Conservation (phyloP, 2,888 invertebrate species). For the Caenorhabditis sp. region DNA sequence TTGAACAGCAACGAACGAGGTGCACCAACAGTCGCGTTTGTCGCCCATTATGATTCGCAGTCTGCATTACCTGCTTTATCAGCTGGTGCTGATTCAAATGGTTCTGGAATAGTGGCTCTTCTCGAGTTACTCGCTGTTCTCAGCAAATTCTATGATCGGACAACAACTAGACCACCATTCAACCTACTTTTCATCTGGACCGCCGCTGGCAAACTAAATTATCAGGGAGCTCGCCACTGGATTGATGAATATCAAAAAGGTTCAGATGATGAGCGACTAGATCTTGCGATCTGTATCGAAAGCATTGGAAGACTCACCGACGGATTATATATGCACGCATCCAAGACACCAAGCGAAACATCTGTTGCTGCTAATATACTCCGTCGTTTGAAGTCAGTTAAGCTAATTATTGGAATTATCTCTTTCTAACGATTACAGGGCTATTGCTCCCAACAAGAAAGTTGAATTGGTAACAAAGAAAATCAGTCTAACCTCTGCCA, state of each 20-base stretch:
- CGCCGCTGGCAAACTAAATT: conserved; percentile 91
- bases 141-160: conserved; percentile 72
- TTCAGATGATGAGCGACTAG: conserved; percentile 54
- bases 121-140: conserved; percentile 85
- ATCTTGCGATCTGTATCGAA: conserved; percentile 65
- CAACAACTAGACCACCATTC: conserved; percentile 58
- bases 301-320: conserved; percentile 72
- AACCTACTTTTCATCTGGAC: conserved; percentile 82
- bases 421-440: conserved; percentile 15
- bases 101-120: conserved; percentile 84
- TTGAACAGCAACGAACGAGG: conserved; percentile 59
- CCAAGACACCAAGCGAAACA: conserved; percentile 88
- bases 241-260: conserved; percentile 87
- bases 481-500: conserved; percentile 82
- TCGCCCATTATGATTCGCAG: conserved; percentile 91
- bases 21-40: conserved; percentile 86
- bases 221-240: conserved; percentile 94
- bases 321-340: conserved; percentile 87
- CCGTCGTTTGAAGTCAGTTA: conserved; percentile 30
- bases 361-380: conserved; percentile 76
- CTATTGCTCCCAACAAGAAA: conserved; percentile 37
- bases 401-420: not conserved
- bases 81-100: conserved; percentile 33
- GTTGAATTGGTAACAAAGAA: conserved; percentile 81
- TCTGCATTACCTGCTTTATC: conserved; percentile 85